These are phyloP conservation scores for Diorhabda carinulata DNA, from an alignment of 1,140 invertebrate species.

Conservation along the genomic window DNA sequence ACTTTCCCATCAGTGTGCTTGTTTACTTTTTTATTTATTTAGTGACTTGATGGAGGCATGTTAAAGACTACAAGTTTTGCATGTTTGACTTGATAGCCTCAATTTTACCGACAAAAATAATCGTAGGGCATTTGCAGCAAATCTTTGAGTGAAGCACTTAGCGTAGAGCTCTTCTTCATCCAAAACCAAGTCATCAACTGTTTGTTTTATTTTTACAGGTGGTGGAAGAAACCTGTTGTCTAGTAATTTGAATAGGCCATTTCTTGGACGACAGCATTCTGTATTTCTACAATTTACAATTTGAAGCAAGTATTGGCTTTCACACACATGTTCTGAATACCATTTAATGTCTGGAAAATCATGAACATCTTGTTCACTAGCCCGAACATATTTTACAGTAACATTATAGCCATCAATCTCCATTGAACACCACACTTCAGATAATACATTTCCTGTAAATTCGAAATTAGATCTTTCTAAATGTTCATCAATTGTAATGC, in stretches of 20 bases:
- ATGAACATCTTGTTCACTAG: background rate
- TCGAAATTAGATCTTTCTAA: conserved; percentile 36
- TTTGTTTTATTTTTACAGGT: conserved; percentile 16
- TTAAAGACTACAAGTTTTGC: background rate
- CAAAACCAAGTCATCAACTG: conserved; percentile 22
- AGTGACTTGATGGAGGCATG: background rate
- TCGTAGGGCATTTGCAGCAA: too few relatives aligned
- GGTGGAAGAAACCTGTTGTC: background rate
- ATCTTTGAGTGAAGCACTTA: background rate
- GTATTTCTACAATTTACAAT: conserved; percentile 21
- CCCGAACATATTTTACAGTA: conserved; percentile 15
- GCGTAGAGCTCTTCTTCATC: conserved; percentile 10
- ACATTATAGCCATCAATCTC: conserved; percentile 11
- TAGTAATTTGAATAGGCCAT: conserved; percentile 14
- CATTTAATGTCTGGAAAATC: too few relatives aligned
- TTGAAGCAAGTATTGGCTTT: conserved; percentile 23
- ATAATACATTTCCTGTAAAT: conserved; percentile 13
- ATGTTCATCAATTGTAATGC: conserved; percentile 35
- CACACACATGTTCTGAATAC: too few relatives aligned
- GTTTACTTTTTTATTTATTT: too few relatives aligned
- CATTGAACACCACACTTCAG: too few relatives aligned
- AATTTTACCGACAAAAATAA: background rate
- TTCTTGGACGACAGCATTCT: conserved; percentile 18
- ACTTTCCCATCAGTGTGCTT: too few relatives aligned
- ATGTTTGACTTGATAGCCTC: background rate